These are phyloP conservation scores for Capromys pilorides DNA, from an alignment of 2,797 vertebrate genomes.

Conservation along the genomic window DNA sequence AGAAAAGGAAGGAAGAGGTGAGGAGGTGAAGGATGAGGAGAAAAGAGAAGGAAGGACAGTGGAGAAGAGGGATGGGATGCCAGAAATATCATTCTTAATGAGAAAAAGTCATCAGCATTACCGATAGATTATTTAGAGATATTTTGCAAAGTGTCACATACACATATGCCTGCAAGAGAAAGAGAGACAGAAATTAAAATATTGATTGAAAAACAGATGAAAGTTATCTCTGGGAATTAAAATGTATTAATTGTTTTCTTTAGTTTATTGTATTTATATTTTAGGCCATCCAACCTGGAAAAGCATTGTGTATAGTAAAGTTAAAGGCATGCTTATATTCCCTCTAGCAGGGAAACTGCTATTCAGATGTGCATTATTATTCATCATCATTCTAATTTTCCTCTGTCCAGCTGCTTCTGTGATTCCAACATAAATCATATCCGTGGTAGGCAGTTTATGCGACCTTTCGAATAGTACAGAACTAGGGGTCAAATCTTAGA, in stretches of 20 bases:
- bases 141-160: background rate
- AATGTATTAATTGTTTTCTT: background rate
- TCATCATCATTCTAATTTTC: conserved; percentile 60
- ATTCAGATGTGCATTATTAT: conserved; percentile 63
- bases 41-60: too few species aligned
- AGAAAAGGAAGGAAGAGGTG: background rate
- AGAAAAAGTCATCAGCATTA: background rate
- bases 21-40: background rate
- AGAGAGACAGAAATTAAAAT: background rate
- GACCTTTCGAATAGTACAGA: conserved; percentile 57
- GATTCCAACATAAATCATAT: conserved; percentile 71
- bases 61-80: background rate
- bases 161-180: background rate
- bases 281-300: conserved; percentile 18
- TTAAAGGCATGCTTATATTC: conserved; percentile 14
- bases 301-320: background rate
- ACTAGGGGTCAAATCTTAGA: conserved; percentile 18
- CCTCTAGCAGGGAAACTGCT: conserved; percentile 8
- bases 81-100: background rate
- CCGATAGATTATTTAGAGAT: background rate
- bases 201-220: background rate
- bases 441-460: conserved; percentile 45
- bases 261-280: background rate
- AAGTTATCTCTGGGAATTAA: conserved; percentile 20
- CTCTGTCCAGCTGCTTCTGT: conserved; percentile 57